phyloP scores from a whole-genome alignment of 2,797 vertebrate species.

The Phalanger gymnotis region DNA sequence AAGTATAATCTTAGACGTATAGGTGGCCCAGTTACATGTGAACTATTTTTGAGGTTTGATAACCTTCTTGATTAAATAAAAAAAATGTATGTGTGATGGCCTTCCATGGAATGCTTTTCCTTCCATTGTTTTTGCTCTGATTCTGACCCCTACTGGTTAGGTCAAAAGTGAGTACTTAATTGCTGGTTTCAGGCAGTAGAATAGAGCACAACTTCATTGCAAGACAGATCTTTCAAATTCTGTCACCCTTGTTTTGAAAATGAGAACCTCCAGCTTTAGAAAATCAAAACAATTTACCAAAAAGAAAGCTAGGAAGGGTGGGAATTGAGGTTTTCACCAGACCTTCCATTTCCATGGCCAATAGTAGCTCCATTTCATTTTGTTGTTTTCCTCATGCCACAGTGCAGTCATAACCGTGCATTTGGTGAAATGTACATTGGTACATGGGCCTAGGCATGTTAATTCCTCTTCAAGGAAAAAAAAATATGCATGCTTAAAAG shows the following conservation, averaged over 20 bases:
- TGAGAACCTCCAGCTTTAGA: neutral
- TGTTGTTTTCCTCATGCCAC: neutral
- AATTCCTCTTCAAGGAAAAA: neutral
- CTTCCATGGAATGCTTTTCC: slow-evolving; percentile 23
- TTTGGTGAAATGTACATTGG: neutral
- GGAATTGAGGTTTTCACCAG: neutral
- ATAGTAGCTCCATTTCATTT: neutral
- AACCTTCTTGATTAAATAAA: slow-evolving; percentile 8
- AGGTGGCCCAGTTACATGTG: neutral
- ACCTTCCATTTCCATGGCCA: neutral
- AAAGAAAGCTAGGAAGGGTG: neutral
- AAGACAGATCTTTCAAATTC: neutral
- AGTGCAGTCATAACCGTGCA: neutral
- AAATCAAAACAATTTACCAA: neutral
- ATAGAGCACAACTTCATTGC: neutral
- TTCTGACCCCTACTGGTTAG: slow-evolving; percentile 82
- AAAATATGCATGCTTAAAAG: neutral
- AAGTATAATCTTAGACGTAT: neutral
- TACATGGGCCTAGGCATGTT: neutral
- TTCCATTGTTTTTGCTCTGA: slow-evolving; percentile 71
- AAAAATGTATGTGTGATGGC: neutral
- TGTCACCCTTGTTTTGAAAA: neutral
- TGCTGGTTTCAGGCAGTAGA: slow-evolving; percentile 22
- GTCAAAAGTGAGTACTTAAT: slow-evolving; percentile 71
- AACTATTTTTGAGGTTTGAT: slow-evolving; percentile 1